Percentiles rank a stretch among this genome's conserved stretches.
Conservation (phyloP, 2,888 invertebrate species). For the Acheta domesticus region DNA sequence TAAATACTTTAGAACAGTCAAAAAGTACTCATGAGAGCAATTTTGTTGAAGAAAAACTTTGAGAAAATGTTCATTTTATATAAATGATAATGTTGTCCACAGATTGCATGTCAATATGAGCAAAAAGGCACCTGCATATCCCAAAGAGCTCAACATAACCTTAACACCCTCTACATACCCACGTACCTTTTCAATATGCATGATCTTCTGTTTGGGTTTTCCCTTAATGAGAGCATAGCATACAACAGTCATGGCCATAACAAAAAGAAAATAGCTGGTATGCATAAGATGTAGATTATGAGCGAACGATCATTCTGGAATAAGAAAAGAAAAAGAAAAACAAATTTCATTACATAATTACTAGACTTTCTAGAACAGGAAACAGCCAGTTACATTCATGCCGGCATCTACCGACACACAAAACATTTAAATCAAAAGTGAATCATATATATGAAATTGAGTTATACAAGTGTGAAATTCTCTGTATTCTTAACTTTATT, state of each 20-base stretch:
- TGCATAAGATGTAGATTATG: constrained; percentile 38
- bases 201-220: constrained; percentile 33
- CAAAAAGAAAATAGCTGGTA: constrained; percentile 38
- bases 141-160: too few species aligned
- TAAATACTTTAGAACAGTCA: too few species aligned
- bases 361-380: background rate
- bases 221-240: constrained; percentile 38
- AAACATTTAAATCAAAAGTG: background rate
- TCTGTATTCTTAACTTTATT: too few species aligned
- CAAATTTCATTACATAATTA: background rate
- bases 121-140: too few species aligned
- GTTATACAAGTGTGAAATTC: too few species aligned
- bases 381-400: background rate
- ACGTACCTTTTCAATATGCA: constrained; percentile 31
- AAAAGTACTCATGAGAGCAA: too few species aligned
- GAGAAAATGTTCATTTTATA: too few species aligned
- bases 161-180: too few species aligned
- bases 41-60: too few species aligned
- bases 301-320: constrained; percentile 34
- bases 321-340: background rate
- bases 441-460: too few species aligned
- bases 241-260: constrained; percentile 38
- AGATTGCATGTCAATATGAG: too few species aligned
- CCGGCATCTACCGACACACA: background rate
- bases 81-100: too few species aligned